Evolutionary conservation across 2,888 invertebrate species (phyloP).

Genomic region (Leptinotarsa rubiginosa): DNA sequence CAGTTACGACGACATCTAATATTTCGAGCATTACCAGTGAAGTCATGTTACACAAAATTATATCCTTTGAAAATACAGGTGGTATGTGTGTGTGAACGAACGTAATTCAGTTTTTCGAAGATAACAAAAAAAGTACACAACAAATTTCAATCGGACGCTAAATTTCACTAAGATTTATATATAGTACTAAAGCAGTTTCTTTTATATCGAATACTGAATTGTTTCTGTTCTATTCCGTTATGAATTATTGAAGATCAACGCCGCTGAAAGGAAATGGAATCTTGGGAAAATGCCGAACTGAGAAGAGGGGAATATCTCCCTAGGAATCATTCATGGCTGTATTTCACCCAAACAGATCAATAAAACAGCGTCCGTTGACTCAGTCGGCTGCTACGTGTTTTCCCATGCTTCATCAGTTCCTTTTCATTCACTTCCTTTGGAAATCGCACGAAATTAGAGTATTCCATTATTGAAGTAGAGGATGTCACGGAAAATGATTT

Average conservation of each 20-base stretch:
- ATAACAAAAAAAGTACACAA: no score
- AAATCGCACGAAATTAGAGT: neutral
- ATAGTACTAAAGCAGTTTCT: neutral
- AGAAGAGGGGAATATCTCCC: constrained; percentile 28
- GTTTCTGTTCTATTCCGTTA: neutral
- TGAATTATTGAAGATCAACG: constrained; percentile 2
- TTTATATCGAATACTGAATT: neutral
- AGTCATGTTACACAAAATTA: no score
- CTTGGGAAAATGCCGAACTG: constrained; percentile 6
- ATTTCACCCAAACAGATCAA: constrained; percentile 43
- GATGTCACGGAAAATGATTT: neutral
- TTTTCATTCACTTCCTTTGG: constrained; percentile 4
- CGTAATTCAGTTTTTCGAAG: no score
- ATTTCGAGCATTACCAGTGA: no score
- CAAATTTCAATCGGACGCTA: no score
- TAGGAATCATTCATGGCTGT: constrained; percentile 40
- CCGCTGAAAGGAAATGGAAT: constrained; percentile 12
- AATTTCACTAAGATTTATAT: neutral
- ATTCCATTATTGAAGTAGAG: neutral
- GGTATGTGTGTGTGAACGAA: no score
- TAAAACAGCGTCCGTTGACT: constrained; percentile 38
- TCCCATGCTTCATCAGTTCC: constrained; percentile 29
- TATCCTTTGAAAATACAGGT: no score
- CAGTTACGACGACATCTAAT: no score
- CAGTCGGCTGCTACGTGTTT: constrained; percentile 25